Evolutionary conservation across 2,113 vertebrate species (phyloP), one percentile per base, ranked within the genome.

Genomic region (Baryphthengus martii): DNA sequence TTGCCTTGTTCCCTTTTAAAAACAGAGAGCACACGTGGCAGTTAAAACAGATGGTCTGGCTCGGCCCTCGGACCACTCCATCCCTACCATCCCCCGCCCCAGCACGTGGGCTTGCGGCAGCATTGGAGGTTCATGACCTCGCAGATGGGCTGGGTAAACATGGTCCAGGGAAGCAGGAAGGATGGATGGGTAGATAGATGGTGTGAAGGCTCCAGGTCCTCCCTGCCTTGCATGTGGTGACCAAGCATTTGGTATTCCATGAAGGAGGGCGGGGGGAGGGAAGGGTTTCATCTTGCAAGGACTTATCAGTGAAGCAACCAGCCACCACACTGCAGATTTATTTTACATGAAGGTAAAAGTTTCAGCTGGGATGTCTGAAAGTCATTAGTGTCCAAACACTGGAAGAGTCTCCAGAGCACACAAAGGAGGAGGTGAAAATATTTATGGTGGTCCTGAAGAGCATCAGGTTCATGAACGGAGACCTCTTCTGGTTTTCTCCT

Each of bases 61-160:
- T 74, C 4, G 0, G 11, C 1, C 1, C 50, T 89, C 0, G 0
- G 59, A 61, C 52, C 19, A 1, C 3, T 42, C 39, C 25, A 3
- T 81, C 84, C 78, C 47, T 13, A 40, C 37, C 25, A 25, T 40
- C 61, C 58, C 14, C 17, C n/a, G n/a, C n/a, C 20, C 35, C 50
- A 18, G 2, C 62, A 81, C 1, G 2, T 53, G 88, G 77, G 55
- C 68, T 85, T 35, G 42, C 20, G 2, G 56, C 45, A 61, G 68
- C 3, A 6, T 5, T 67, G 33, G 52, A 33, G 85, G 75, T 71
- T 92, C 82, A 47, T 0, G 5, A 88, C 94, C 91, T 88, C 4
- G 0, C 85, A 90, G 91, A 88, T 93, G 78, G 66, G 68, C 85
- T 89, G 81, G 35, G 75, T 58, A 65, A 89, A 77, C 15, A 5